phyloP scores from a whole-genome alignment of 2,797 vertebrate species.

The Aldrovandia affinis region DNA sequence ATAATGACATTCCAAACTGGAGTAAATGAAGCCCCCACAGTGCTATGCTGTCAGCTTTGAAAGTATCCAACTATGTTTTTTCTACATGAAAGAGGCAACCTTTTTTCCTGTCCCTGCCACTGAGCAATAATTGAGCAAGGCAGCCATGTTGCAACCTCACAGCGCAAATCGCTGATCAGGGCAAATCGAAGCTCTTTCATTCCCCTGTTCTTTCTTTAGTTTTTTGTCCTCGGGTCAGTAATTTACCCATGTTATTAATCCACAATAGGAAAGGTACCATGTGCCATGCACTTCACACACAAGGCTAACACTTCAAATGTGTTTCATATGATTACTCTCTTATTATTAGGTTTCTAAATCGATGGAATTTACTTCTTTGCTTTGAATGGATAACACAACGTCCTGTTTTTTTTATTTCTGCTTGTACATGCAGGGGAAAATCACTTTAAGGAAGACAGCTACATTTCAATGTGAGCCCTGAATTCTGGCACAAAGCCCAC shows the following conservation, averaged over 20 bases:
- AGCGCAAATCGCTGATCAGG: conserved; percentile 48
- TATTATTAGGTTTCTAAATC: neutral
- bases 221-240: conserved; percentile 1
- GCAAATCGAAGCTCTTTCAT: conserved; percentile 11
- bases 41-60: conserved; percentile 78
- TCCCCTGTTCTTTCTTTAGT: conserved; percentile 9
- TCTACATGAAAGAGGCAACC: conserved; percentile 70
- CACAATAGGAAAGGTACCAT: neutral
- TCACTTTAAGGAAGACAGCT: neutral
- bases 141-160: conserved; percentile 60
- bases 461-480: neutral
- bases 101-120: conserved; percentile 72
- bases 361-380: neutral
- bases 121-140: conserved; percentile 76
- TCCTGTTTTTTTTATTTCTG: neutral
- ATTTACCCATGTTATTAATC: neutral
- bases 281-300: neutral
- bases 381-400: neutral
- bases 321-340: neutral
- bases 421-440: neutral
- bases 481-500: neutral
- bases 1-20: conserved; percentile 73
- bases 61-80: conserved; percentile 79
- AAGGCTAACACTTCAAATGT: neutral
- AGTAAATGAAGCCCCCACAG: conserved; percentile 80